Conservation (phyloP, 2,797 vertebrate genomes). For the Scomberomorus guttatus region DNA sequence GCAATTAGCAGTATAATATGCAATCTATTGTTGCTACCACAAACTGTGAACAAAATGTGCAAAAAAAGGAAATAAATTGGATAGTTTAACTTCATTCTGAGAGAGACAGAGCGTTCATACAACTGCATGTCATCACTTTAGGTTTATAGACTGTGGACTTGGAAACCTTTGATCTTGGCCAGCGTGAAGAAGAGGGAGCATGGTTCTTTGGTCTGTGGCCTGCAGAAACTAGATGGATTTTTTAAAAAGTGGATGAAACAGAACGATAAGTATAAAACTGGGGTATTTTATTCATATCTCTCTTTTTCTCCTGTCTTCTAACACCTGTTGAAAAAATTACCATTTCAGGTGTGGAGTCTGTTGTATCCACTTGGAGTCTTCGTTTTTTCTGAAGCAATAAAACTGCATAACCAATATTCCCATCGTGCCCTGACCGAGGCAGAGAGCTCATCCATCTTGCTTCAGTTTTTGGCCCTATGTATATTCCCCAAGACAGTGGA, state of each 20-base stretch:
- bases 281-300: background rate
- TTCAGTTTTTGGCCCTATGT: constrained; percentile 27
- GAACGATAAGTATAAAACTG: background rate
- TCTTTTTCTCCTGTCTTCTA: constrained; percentile 16
- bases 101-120: background rate
- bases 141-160: background rate
- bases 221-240: background rate
- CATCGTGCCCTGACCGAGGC: constrained; percentile 19
- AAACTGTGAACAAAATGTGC: background rate
- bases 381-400: constrained; percentile 41
- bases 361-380: constrained; percentile 1
- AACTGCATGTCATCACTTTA: background rate
- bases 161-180: background rate
- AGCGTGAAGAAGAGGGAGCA: background rate
- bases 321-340: constrained; percentile 23
- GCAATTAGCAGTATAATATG: no score
- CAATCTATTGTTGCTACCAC: no score
- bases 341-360: constrained; percentile 6
- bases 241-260: background rate
- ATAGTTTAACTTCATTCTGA: no score
- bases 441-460: constrained; percentile 32
- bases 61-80: background rate
- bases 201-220: background rate
- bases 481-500: constrained; percentile 32
- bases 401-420: constrained; percentile 40